A percentile compares a stretch with the other conserved stretches of the same genome.
phyloP scores from a whole-genome alignment of 2,888 invertebrate species.

The Pristionchus maxplancki region DNA sequence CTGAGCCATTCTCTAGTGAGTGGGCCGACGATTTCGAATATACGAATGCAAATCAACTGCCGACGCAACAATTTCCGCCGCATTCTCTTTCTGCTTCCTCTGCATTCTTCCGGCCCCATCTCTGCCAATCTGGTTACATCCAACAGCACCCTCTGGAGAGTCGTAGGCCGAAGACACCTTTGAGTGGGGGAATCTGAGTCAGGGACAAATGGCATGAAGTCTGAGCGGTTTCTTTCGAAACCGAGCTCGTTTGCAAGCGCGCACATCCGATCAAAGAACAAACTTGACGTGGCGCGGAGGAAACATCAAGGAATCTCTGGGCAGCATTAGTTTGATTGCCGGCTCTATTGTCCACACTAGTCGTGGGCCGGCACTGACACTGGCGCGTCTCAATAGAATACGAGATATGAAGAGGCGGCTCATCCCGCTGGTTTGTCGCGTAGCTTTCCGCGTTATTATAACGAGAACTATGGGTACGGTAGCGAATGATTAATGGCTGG shows the following conservation, averaged over 20 bases:
- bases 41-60: not conserved
- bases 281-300: not conserved
- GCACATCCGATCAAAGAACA: not conserved
- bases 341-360: not conserved
- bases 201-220: too few species aligned
- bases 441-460: conserved; percentile 29
- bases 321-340: not conserved
- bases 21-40: not conserved
- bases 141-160: not conserved
- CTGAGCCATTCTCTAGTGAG: conserved; percentile 2
- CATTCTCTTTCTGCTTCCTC: not conserved
- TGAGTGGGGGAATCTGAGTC: not conserved
- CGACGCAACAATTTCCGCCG: conserved; percentile 23
- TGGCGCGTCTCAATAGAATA: not conserved
- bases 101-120: conserved; percentile 18
- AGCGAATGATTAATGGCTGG: conserved; percentile 20
- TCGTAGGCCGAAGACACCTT: not conserved
- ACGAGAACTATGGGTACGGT: not conserved
- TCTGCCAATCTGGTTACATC: not conserved
- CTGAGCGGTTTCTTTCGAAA: not conserved
- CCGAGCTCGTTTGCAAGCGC: not conserved
- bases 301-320: not conserved
- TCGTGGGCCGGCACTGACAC: not conserved
- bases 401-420: conserved; percentile 2
- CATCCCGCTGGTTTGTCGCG: not conserved